These are phyloP conservation scores for Coboldia fuscipes DNA, from an alignment of 1,140 invertebrate species.

Conservation along the genomic window DNA sequence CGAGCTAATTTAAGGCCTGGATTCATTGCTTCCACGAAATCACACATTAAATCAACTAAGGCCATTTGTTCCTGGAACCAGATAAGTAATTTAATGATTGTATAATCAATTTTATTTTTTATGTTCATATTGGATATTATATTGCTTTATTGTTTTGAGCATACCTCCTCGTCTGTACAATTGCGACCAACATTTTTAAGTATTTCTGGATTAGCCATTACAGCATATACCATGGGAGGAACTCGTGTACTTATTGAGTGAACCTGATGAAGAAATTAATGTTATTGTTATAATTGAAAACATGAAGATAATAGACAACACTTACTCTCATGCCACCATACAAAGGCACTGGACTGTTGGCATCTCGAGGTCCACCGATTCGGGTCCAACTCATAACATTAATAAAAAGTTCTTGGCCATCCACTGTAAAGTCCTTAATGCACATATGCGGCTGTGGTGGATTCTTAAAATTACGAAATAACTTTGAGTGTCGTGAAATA, in stretches of 20 bases:
- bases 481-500: slow-evolving; percentile 25
- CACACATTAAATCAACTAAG: slow-evolving; percentile 38
- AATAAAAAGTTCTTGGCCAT: slow-evolving; percentile 32
- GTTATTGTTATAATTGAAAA: not conserved
- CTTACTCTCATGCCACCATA: slow-evolving; percentile 45
- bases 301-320: slow-evolving; percentile 2
- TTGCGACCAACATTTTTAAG: slow-evolving; percentile 40
- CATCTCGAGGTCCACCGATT: slow-evolving; percentile 35
- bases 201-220: slow-evolving; percentile 46
- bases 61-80: slow-evolving; percentile 31
- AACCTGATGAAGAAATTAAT: slow-evolving; percentile 8
- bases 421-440: slow-evolving; percentile 38
- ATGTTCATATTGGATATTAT: not conserved
- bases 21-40: slow-evolving; percentile 49
- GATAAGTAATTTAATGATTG: slow-evolving; percentile 1
- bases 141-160: not conserved
- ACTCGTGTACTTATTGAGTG: slow-evolving; percentile 33
- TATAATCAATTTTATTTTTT: not conserved
- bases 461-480: slow-evolving; percentile 39
- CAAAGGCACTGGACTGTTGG: slow-evolving; percentile 37
- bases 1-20: slow-evolving; percentile 30
- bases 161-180: slow-evolving; percentile 33
- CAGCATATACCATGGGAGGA: slow-evolving; percentile 38
- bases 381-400: slow-evolving; percentile 51
- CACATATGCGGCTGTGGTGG: slow-evolving; percentile 54